These are phyloP conservation scores for Anastrepha obliqua DNA, from an alignment of 1,140 invertebrate genomes.

Conservation along the genomic window DNA sequence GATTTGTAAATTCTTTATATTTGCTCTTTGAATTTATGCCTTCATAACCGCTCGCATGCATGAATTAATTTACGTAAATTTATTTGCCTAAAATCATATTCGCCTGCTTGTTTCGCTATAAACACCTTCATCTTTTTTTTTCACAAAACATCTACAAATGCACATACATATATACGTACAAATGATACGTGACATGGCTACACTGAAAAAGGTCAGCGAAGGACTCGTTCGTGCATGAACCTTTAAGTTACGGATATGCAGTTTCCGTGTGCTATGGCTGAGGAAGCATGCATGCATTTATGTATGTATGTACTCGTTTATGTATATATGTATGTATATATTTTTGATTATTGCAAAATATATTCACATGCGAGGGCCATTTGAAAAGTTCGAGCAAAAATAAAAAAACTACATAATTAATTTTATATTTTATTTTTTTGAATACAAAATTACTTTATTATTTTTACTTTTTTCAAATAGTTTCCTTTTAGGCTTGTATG, in stretches of 20 bases:
- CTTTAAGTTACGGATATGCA: slow-evolving; percentile 25
- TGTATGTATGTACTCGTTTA: background rate
- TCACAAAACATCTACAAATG: background rate
- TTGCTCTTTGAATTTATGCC: background rate
- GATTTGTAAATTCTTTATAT: background rate
- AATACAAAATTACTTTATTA: too few relatives aligned
- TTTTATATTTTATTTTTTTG: too few relatives aligned
- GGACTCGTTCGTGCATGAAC: slow-evolving; percentile 28
- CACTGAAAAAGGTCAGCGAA: slow-evolving; percentile 42
- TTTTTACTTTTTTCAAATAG: too few relatives aligned
- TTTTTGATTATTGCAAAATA: background rate
- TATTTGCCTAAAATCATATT: too few relatives aligned
- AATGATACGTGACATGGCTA: background rate
- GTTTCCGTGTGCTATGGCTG: background rate
- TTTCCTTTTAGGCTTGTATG: too few relatives aligned
- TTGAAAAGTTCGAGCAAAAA: too few relatives aligned
- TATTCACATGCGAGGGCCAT: too few relatives aligned
- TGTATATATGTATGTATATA: background rate
- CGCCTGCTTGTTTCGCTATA: background rate
- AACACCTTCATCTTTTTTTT: background rate
- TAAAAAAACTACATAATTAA: too few relatives aligned
- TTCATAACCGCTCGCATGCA: background rate
- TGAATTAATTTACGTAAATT: slow-evolving; percentile 19
- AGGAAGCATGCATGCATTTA: background rate
- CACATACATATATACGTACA: background rate